Conservation (phyloP, 2,113 vertebrate species). For the Phoenicopterus ruber region DNA sequence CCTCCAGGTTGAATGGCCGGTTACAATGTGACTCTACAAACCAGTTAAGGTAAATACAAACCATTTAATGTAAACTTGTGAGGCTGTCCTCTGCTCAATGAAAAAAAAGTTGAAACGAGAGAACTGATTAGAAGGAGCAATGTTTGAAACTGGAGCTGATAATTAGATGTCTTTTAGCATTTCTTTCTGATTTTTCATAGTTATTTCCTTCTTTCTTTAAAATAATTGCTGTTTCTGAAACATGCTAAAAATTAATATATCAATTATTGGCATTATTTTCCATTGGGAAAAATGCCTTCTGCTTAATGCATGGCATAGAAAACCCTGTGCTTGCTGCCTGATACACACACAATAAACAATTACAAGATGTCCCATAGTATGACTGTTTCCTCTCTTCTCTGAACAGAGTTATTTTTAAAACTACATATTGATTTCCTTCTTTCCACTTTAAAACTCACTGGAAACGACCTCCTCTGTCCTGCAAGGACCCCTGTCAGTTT, state of each 20-base stretch:
- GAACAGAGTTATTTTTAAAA: conserved; percentile 20
- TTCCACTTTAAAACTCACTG: background rate
- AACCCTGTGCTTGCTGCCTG: background rate
- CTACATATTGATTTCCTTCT: background rate
- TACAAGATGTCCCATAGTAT: background rate
- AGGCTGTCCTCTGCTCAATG: background rate
- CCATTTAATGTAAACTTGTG: background rate
- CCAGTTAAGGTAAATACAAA: background rate
- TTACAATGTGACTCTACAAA: background rate
- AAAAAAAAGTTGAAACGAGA: background rate
- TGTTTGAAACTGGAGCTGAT: background rate
- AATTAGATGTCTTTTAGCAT: background rate
- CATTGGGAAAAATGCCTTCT: background rate
- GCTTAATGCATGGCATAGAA: background rate
- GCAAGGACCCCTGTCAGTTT: background rate
- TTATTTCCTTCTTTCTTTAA: background rate
- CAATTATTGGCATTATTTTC: background rate
- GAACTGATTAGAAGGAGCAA: background rate
- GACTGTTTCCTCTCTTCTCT: background rate
- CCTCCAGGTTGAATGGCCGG: background rate
- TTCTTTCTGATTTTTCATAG: background rate
- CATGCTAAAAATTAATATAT: background rate
- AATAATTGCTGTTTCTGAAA: background rate
- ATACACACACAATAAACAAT: background rate
- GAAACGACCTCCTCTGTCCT: background rate